phyloP scores from a whole-genome alignment of 2,888 invertebrate species.

The Crocallis elinguaria region DNA sequence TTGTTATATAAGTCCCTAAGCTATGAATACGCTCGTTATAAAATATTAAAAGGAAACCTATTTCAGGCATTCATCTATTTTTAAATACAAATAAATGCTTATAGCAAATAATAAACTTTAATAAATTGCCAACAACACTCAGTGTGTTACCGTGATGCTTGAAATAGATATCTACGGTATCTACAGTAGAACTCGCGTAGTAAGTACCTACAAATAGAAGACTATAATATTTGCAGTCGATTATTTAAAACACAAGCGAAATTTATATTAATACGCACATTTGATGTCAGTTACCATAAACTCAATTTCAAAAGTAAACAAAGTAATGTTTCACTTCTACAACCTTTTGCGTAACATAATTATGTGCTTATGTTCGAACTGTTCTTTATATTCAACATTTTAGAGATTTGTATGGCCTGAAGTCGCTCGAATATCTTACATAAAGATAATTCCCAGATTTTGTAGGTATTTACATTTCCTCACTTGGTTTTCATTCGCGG shows the following conservation, averaged over 20 bases:
- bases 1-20: neutral
- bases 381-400: too few species aligned
- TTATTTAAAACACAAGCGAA: too few species aligned
- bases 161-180: neutral
- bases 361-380: too few species aligned
- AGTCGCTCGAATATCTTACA: too few species aligned
- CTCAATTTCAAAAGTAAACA: too few species aligned
- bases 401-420: too few species aligned
- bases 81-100: neutral
- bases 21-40: neutral
- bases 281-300: too few species aligned
- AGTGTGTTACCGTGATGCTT: slow-evolving; percentile 1
- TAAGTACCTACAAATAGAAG: neutral
- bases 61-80: slow-evolving; percentile 3
- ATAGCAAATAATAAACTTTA: neutral
- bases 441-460: too few species aligned
- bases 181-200: slow-evolving; percentile 1
- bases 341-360: too few species aligned
- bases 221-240: neutral
- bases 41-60: neutral
- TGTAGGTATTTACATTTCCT: neutral
- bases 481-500: neutral
- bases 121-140: neutral
- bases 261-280: too few species aligned
- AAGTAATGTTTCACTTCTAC: too few species aligned